Percentiles rank a stretch among this genome's conserved stretches.
Conservation (phyloP, 30 jellyfish, hydroid and myxozoan species). For the Calvadosia cruxmelitensis region DNA sequence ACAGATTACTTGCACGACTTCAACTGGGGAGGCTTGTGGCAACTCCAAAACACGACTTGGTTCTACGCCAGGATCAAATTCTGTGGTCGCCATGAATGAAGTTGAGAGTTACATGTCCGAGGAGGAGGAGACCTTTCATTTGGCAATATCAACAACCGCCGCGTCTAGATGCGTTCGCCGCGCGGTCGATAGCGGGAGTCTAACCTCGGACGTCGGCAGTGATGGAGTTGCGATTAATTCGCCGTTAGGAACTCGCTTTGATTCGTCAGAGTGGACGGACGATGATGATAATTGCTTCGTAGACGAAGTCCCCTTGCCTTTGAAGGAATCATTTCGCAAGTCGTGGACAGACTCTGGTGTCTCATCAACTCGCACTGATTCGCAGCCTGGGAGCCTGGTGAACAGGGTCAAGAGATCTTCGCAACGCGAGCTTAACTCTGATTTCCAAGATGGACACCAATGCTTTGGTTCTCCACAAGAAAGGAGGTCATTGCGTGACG, state of each 20-base stretch:
- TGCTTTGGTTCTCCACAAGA: neutral
- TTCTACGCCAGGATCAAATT: too few species aligned
- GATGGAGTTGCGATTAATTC: neutral
- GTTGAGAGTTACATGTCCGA: neutral
- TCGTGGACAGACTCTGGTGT: conserved; percentile 81
- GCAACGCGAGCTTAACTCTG: neutral
- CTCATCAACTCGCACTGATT: conserved; percentile 54
- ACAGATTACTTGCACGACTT: neutral
- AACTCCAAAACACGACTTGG: too few species aligned
- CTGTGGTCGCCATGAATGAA: too few species aligned
- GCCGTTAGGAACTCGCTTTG: neutral
- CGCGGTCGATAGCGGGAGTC: neutral
- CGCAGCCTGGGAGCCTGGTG: conserved; percentile 53
- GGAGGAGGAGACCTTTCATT: neutral
- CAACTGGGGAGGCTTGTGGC: too few species aligned
- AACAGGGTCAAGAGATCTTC: neutral
- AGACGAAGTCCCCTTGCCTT: neutral
- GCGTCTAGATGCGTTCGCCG: neutral
- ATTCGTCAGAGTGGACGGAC: neutral
- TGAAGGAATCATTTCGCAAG: conserved; percentile 1
- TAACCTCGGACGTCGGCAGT: neutral
- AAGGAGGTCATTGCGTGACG: conserved; percentile 1
- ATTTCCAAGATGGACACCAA: neutral
- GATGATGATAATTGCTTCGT: neutral
- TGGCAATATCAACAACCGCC: neutral